These are phyloP conservation scores for Hyles vespertilio DNA, from an alignment of 1,140 invertebrate species.

Conservation along the genomic window DNA sequence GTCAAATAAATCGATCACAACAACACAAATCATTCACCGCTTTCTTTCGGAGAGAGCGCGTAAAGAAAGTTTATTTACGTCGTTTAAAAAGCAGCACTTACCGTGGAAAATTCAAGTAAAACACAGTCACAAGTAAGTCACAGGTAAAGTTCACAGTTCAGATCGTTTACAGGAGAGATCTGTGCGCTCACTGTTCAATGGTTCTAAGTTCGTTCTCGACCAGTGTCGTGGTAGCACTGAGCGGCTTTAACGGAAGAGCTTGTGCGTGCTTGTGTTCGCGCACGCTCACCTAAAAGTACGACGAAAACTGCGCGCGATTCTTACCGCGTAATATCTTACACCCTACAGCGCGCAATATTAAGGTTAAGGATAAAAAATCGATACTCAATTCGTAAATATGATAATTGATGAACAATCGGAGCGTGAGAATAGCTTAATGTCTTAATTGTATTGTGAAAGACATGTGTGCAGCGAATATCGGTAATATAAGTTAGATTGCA, in stretches of 20 bases:
- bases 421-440: conserved; percentile 38
- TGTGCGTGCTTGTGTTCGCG: conserved; percentile 56
- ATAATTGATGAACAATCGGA: conserved; percentile 46
- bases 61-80: conserved; percentile 15
- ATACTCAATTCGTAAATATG: conserved; percentile 36
- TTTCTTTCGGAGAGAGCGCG: conserved; percentile 26
- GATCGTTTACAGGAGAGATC: conserved; percentile 20
- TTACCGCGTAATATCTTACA: conserved; percentile 46
- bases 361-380: conserved; percentile 63
- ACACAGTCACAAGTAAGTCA: conserved; percentile 37
- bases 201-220: conserved; percentile 63
- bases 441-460: conserved; percentile 18
- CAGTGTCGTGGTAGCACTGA: conserved; percentile 65
- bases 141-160: conserved; percentile 43
- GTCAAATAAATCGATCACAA: conserved; percentile 1
- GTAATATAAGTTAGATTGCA: background rate
- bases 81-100: conserved; percentile 29
- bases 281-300: conserved; percentile 57
- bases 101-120: conserved; percentile 26
- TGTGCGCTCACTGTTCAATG: conserved; percentile 29
- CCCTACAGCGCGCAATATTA: conserved; percentile 50
- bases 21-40: background rate
- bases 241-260: conserved; percentile 50
- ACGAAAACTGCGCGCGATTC: conserved; percentile 42
- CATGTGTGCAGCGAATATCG: background rate